phyloP scores from a whole-genome alignment of 2,797 vertebrate genomes.

The Sphenodon punctatus region DNA sequence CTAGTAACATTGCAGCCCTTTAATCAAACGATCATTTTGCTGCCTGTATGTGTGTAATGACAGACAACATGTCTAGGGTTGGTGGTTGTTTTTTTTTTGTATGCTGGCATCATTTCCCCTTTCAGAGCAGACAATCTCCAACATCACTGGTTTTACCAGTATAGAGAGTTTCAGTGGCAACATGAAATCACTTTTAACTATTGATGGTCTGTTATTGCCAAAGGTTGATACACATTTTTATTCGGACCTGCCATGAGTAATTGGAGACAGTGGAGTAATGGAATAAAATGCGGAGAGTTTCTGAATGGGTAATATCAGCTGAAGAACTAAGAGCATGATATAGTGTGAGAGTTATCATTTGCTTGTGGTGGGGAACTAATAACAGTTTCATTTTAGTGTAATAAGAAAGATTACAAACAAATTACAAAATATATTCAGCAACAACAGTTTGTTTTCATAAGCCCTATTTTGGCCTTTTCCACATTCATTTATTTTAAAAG shows the following conservation, averaged over 20 bases:
- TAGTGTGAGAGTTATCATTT: too few species aligned
- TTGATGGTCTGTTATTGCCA: not conserved
- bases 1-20: not conserved
- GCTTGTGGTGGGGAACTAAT: not conserved
- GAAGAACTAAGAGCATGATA: not conserved
- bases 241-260: not conserved
- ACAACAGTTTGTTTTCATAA: not conserved
- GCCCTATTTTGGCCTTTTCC: not conserved
- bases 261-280: not conserved
- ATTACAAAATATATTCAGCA: too few species aligned
- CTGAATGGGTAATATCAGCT: not conserved
- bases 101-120: not conserved
- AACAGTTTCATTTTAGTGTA: not conserved
- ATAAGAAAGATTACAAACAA: too few species aligned
- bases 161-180: not conserved
- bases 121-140: not conserved
- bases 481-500: too few species aligned
- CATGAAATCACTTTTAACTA: fast-evolving
- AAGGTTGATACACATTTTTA: not conserved
- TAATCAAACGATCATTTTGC: not conserved
- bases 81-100: too few species aligned
- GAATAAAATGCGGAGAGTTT: not conserved
- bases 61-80: too few species aligned
- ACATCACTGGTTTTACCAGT: not conserved
- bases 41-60: not conserved